phyloP scores from a whole-genome alignment of 2,113 vertebrate genomes.

The Picathartes gymnocephalus region DNA sequence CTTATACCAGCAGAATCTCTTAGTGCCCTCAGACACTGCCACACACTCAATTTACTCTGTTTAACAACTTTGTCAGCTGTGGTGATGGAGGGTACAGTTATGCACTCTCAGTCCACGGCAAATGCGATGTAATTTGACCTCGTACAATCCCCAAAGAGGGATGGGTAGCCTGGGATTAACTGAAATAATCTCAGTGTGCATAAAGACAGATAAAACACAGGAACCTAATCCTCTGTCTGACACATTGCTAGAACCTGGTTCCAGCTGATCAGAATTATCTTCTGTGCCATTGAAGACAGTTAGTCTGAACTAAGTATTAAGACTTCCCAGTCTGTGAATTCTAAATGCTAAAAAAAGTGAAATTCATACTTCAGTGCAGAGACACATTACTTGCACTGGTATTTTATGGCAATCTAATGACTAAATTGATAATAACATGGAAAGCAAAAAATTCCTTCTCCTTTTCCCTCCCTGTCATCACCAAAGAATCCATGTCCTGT shows the following conservation, averaged over 20 bases:
- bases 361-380: background rate
- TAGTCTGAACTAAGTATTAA: background rate
- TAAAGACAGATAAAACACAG: background rate
- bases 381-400: background rate
- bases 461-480: background rate
- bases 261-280: background rate
- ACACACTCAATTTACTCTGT: background rate
- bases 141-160: background rate
- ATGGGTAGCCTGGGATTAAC: background rate
- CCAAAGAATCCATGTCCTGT: background rate
- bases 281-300: background rate
- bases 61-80: background rate
- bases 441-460: background rate
- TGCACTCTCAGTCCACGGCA: background rate
- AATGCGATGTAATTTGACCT: background rate
- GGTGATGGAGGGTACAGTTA: background rate
- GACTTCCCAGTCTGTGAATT: background rate
- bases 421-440: background rate
- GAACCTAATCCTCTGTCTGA: background rate
- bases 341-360: background rate
- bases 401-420: background rate
- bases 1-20: background rate
- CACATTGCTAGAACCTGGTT: background rate
- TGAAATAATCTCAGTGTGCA: background rate
- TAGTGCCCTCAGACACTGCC: background rate